These are phyloP conservation scores for Elachura formosa DNA, from an alignment of 2,113 vertebrate species.

Conservation along the genomic window DNA sequence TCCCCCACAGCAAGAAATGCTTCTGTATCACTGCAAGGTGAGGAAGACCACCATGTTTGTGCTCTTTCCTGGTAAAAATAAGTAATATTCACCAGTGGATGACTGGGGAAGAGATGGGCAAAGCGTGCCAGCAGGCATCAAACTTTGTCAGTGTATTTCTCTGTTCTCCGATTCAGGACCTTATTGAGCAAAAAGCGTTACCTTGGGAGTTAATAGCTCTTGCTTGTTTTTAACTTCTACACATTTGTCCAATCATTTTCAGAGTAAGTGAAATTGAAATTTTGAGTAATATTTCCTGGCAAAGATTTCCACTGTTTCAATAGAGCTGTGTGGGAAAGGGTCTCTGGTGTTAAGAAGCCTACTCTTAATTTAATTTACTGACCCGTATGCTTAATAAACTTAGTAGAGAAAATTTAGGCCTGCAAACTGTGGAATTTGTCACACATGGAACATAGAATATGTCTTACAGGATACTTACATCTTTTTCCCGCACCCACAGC, in stretches of 20 bases:
- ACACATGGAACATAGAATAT: not conserved
- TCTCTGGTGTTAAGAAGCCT: not conserved
- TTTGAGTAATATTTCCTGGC: not conserved
- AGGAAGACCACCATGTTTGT: not conserved
- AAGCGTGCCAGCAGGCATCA: not conserved
- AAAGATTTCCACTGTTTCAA: not conserved
- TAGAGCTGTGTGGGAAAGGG: not conserved
- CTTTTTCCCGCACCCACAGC: not conserved
- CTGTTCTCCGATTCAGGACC: not conserved
- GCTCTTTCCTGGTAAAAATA: not conserved
- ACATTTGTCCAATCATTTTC: not conserved
- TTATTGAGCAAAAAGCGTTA: not conserved
- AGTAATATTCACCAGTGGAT: not conserved
- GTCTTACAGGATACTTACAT: not conserved
- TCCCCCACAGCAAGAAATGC: not conserved
- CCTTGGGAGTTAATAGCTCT: not conserved
- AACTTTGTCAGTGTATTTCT: not conserved
- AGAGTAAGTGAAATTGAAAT: not conserved
- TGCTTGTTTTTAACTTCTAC: not conserved
- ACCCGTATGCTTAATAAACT: not conserved
- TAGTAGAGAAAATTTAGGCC: not conserved
- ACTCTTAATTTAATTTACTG: not conserved
- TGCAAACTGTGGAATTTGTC: not conserved
- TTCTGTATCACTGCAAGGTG: not conserved
- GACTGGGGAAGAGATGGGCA: not conserved